Evolutionary conservation across 1,140 invertebrate genomes (phyloP).

Genomic region (Magallana ariakensis): DNA sequence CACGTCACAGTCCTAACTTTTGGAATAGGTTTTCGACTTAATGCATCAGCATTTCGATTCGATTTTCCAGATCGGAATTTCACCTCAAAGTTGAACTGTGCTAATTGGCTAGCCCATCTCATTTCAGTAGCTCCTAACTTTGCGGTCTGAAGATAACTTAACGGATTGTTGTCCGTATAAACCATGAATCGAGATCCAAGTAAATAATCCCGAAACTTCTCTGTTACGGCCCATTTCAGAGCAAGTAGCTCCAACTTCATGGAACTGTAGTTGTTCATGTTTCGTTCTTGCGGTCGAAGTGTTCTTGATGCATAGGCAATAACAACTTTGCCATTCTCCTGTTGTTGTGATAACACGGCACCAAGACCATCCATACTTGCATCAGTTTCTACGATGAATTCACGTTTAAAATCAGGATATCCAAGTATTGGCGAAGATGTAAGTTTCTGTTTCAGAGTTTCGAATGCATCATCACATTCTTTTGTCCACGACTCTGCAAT

Average conservation of each 20-base stretch:
- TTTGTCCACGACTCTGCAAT: slow-evolving; percentile 40
- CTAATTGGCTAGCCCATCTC: slow-evolving; percentile 61
- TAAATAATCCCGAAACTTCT: no score
- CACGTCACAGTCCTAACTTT: slow-evolving; percentile 10
- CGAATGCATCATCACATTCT: slow-evolving; percentile 38
- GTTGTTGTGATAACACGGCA: neutral
- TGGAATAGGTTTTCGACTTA: slow-evolving; percentile 48
- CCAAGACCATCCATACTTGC: neutral
- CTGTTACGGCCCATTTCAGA: no score
- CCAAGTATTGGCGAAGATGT: slow-evolving; percentile 60
- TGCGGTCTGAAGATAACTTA: slow-evolving; percentile 30
- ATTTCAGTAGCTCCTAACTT: slow-evolving; percentile 62
- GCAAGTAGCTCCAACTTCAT: no score
- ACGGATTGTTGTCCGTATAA: no score
- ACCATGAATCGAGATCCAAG: no score
- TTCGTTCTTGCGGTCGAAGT: neutral
- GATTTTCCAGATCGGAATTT: slow-evolving; percentile 52
- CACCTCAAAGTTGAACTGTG: slow-evolving; percentile 58
- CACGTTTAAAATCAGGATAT: slow-evolving; percentile 55
- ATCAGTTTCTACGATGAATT: slow-evolving; percentile 63
- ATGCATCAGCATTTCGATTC: slow-evolving; percentile 50
- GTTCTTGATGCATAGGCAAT: slow-evolving; percentile 9
- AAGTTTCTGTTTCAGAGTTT: slow-evolving; percentile 58
- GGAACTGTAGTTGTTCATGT: neutral
- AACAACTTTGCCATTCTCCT: neutral